phyloP scores from a whole-genome alignment of 2,797 vertebrate genomes.

The Falco concolor region DNA sequence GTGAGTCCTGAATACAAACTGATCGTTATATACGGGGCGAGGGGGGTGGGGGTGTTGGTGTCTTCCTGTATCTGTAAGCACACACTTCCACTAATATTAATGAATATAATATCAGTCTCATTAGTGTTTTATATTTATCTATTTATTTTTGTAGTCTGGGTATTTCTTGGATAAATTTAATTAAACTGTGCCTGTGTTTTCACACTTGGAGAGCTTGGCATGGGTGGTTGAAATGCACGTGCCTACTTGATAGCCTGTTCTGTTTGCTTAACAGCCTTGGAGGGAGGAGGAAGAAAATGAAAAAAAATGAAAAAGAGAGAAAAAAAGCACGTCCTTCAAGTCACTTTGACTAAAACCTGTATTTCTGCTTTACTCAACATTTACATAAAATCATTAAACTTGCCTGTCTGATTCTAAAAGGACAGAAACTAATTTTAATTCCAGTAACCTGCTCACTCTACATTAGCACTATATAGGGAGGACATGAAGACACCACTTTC shows the following conservation, averaged over 20 bases:
- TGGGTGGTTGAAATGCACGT: background rate
- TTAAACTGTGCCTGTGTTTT: background rate
- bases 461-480: background rate
- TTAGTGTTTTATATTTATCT: background rate
- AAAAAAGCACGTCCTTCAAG: background rate
- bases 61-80: background rate
- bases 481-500: background rate
- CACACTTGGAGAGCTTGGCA: background rate
- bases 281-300: background rate
- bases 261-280: background rate
- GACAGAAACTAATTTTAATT: background rate
- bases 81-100: background rate
- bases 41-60: background rate
- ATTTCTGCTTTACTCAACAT: background rate
- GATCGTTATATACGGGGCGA: background rate
- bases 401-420: background rate
- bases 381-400: background rate
- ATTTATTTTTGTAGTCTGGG: background rate
- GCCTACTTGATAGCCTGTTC: background rate
- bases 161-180: conserved; percentile 10
- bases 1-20: background rate
- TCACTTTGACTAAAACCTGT: background rate
- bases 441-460: background rate
- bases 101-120: background rate
- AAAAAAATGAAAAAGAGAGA: no score